A percentile compares a stretch with the other conserved stretches of the same genome.
phyloP scores from a whole-genome alignment of 2,888 invertebrate species.

The Oscheius sp. region DNA sequence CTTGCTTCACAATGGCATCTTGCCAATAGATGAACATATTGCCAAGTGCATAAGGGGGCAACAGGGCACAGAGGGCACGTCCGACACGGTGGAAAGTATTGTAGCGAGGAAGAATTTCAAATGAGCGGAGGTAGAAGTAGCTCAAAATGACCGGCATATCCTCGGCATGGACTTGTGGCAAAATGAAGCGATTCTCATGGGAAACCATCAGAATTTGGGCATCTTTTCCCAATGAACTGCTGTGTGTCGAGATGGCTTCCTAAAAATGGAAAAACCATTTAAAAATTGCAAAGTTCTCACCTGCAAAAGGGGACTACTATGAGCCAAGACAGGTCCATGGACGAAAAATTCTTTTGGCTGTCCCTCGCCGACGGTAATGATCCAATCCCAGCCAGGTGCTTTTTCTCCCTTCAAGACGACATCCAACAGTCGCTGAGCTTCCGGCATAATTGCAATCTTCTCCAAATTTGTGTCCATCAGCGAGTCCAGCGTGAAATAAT shows the following conservation, averaged over 20 bases:
- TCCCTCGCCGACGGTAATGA: conserved; percentile 44
- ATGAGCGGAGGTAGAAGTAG: conserved; percentile 45
- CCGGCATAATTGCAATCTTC: neutral
- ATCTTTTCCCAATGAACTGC: conserved; percentile 1
- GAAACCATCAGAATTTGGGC: conserved; percentile 47
- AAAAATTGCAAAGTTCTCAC: conserved; percentile 28
- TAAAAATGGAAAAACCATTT: neutral
- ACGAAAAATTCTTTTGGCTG: conserved; percentile 43
- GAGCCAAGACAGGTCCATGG: conserved; percentile 48
- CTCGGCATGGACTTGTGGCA: conserved; percentile 40
- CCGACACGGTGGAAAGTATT: conserved; percentile 47
- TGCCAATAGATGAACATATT: conserved; percentile 34
- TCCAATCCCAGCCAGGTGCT: conserved; percentile 47
- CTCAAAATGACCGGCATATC: conserved; percentile 51
- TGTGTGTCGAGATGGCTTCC: conserved; percentile 17
- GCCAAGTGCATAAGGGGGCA: conserved; percentile 1
- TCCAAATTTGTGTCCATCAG: conserved; percentile 13
- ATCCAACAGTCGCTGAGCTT: conserved; percentile 31
- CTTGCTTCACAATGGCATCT: conserved; percentile 12
- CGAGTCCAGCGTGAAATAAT: conserved; percentile 11
- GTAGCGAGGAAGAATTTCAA: conserved; percentile 39
- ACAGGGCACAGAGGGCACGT: conserved; percentile 22
- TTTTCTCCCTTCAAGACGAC: conserved; percentile 47
- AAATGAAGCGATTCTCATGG: conserved; percentile 52
- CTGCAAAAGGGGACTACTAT: conserved; percentile 41